Percentiles rank a stretch among this genome's conserved stretches.
Evolutionary conservation across 2,113 vertebrate genomes (phyloP).

Genomic region (Lophochroa leadbeateri): DNA sequence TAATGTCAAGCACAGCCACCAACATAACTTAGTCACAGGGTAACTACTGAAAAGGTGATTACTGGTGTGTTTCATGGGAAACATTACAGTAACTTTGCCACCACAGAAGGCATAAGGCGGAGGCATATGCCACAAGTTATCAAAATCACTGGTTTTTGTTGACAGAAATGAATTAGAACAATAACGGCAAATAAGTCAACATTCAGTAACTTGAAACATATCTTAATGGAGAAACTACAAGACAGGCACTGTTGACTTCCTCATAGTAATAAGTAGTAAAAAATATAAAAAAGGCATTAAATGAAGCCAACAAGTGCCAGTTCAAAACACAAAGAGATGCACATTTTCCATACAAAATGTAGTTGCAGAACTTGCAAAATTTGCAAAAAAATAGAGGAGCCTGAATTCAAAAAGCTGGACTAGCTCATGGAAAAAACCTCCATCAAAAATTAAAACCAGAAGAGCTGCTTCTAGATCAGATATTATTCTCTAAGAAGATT

Average conservation of each 20-base stretch:
- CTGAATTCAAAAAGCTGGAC: neutral
- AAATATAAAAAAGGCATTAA: neutral
- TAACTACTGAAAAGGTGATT: neutral
- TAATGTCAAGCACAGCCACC: neutral
- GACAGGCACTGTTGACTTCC: accelerated
- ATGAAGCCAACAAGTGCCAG: neutral
- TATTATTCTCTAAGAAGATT: neutral
- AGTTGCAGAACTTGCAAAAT: neutral
- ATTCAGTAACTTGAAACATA: neutral
- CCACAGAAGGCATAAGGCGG: neutral
- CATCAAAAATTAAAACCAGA: neutral
- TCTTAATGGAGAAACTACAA: neutral
- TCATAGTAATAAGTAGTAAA: neutral
- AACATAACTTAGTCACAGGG: neutral
- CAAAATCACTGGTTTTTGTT: neutral
- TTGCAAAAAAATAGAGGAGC: neutral
- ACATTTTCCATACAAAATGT: neutral
- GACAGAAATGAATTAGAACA: neutral
- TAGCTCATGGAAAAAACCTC: neutral
- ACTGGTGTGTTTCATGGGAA: neutral
- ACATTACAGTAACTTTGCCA: neutral
- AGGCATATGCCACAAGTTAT: neutral
- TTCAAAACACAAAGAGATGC: neutral
- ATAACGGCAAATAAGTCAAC: neutral
- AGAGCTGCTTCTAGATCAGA: neutral